phyloP scores from a whole-genome alignment of 1,140 invertebrate species.

The Drosophila ambigua region DNA sequence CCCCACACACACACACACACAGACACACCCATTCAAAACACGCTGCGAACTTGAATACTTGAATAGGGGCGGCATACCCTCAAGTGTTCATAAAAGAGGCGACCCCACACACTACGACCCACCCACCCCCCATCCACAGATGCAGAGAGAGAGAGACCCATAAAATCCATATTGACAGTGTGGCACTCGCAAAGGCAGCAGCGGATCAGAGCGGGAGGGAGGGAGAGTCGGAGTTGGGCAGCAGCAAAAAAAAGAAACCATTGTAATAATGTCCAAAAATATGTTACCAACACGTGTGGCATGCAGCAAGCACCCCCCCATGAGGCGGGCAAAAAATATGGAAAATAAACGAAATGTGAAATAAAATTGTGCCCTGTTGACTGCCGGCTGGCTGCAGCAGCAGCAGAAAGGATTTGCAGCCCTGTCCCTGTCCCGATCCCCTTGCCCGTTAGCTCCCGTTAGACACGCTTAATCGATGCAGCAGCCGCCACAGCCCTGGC shows the following conservation, averaged over 20 bases:
- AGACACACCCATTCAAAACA: conserved; percentile 68
- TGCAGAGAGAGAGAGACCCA: conserved; percentile 9
- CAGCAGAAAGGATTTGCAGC: conserved; percentile 43
- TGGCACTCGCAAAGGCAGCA: conserved; percentile 40
- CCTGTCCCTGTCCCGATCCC: neutral
- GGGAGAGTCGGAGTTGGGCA: neutral
- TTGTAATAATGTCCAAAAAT: conserved; percentile 82
- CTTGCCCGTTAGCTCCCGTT: conserved; percentile 27
- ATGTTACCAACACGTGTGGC: conserved; percentile 79
- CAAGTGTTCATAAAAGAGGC: conserved; percentile 70
- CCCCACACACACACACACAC: conserved; percentile 35
- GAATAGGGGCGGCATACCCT: conserved; percentile 47
- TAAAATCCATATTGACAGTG: conserved; percentile 71
- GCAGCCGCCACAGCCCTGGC: conserved; percentile 3
- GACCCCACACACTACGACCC: conserved; percentile 20
- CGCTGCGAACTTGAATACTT: conserved; percentile 75
- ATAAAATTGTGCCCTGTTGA: conserved; percentile 43
- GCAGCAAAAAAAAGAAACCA: conserved; percentile 57
- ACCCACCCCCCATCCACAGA: neutral
- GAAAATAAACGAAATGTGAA: conserved; percentile 52
- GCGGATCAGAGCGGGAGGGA: conserved; percentile 11
- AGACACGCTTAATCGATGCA: conserved; percentile 76
- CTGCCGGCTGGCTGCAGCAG: conserved; percentile 39
- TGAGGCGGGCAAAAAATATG: conserved; percentile 37
- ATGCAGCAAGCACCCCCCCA: conserved; percentile 18